Conservation (phyloP, 2,888 invertebrate genomes). For the Pseudolycoriella hygida region DNA sequence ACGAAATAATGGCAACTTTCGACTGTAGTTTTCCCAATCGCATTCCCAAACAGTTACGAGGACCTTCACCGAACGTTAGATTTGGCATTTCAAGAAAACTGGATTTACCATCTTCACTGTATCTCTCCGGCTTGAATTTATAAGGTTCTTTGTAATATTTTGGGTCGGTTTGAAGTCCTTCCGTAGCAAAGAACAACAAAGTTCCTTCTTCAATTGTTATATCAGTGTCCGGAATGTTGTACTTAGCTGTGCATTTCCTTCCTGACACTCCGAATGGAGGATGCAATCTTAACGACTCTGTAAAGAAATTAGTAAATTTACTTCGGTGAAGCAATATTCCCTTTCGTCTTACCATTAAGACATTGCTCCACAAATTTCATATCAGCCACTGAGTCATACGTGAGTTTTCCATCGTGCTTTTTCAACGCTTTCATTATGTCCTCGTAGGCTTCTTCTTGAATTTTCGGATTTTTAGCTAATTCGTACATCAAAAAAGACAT, state of each 20-base stretch:
- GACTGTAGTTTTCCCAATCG: too few species aligned
- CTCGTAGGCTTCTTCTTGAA: neutral
- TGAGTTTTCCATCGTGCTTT: neutral
- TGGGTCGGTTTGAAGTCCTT: slow-evolving; percentile 5
- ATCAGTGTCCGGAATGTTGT: slow-evolving; percentile 3
- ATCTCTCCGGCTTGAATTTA: slow-evolving; percentile 6
- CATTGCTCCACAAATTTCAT: neutral
- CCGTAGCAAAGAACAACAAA: slow-evolving; percentile 3
- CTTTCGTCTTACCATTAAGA: neutral
- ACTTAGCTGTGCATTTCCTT: neutral
- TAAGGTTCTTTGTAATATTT: slow-evolving; percentile 7
- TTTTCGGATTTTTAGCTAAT: neutral
- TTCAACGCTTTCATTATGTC: neutral
- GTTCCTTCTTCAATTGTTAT: slow-evolving; percentile 7
- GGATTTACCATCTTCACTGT: neutral
- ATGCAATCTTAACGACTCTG: slow-evolving; percentile 2
- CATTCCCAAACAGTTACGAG: neutral
- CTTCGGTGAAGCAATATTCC: too few species aligned
- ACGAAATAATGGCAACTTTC: too few species aligned
- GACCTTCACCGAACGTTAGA: neutral
- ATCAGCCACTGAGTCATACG: neutral
- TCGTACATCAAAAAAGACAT: neutral
- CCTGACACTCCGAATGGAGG: neutral
- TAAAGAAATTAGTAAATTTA: neutral
- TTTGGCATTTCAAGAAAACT: slow-evolving; percentile 2